Percentiles rank a stretch among this genome's conserved stretches.
These are phyloP conservation scores for Gallinago paraguaiae DNA, from an alignment of 2,113 vertebrate genomes.

Conservation along the genomic window DNA sequence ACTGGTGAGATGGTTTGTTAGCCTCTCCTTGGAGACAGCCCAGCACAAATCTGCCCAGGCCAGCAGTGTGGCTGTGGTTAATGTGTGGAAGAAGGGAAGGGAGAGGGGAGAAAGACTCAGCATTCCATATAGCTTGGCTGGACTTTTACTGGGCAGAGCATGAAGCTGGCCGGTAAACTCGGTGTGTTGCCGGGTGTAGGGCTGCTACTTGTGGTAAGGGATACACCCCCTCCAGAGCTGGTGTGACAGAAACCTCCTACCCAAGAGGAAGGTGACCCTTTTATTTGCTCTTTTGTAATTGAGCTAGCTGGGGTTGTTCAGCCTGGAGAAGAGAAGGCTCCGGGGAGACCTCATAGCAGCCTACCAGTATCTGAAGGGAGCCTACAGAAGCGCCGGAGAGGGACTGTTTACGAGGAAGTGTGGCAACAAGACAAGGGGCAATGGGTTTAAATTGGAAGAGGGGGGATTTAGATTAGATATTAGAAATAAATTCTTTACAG, in stretches of 20 bases:
- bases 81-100: neutral
- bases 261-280: neutral
- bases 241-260: neutral
- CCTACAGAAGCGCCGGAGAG: too few species aligned
- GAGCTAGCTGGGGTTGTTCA: neutral
- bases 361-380: too few species aligned
- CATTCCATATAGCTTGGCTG: neutral
- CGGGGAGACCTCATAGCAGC: too few species aligned
- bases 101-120: neutral
- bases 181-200: neutral
- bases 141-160: fast-evolving
- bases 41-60: neutral
- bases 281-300: neutral
- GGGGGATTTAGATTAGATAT: too few species aligned
- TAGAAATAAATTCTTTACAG: too few species aligned
- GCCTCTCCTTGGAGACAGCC: neutral
- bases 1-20: neutral
- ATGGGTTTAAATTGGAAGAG: too few species aligned
- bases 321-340: too few species aligned
- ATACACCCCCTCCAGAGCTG: neutral
- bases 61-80: neutral
- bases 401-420: too few species aligned
- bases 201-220: neutral
- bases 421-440: too few species aligned
- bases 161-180: neutral